Percentiles rank a stretch among this genome's conserved stretches.
Evolutionary conservation across 2,888 invertebrate genomes (phyloP).

Genomic region (Pterostichus niger): DNA sequence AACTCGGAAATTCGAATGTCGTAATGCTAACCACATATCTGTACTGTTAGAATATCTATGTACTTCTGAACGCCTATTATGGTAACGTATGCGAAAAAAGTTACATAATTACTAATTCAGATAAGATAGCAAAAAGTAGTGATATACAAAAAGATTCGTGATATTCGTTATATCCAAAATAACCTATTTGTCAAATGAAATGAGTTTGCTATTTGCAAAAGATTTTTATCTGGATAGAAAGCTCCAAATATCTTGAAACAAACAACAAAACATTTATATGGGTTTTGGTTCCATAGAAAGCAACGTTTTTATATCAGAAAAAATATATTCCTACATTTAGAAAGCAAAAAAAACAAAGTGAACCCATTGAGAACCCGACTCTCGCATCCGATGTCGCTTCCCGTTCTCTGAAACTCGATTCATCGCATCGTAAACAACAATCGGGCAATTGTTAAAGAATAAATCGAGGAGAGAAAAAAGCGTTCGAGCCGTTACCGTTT

Average conservation of each 20-base stretch:
- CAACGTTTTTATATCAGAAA: not conserved
- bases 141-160: too few species aligned
- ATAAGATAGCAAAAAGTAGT: too few species aligned
- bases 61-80: too few species aligned
- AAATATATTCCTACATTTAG: conserved; percentile 1
- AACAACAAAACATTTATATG: conserved; percentile 28
- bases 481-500: conserved; percentile 9
- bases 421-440: conserved; percentile 33
- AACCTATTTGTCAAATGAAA: too few species aligned
- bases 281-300: not conserved
- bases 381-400: conserved; percentile 26
- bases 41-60: too few species aligned
- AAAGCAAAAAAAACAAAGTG: conserved; percentile 20
- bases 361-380: not conserved
- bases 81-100: too few species aligned
- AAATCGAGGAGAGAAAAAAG: not conserved
- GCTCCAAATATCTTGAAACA: conserved; percentile 1
- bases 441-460: conserved; percentile 28
- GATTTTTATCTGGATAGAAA: too few species aligned
- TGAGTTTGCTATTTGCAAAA: too few species aligned
- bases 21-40: too few species aligned
- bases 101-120: too few species aligned
- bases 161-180: too few species aligned
- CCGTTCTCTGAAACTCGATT: not conserved
- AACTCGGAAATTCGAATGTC: too few species aligned